phyloP scores from a whole-genome alignment of 1,140 invertebrate species.

The Asbolus verrucosus region DNA sequence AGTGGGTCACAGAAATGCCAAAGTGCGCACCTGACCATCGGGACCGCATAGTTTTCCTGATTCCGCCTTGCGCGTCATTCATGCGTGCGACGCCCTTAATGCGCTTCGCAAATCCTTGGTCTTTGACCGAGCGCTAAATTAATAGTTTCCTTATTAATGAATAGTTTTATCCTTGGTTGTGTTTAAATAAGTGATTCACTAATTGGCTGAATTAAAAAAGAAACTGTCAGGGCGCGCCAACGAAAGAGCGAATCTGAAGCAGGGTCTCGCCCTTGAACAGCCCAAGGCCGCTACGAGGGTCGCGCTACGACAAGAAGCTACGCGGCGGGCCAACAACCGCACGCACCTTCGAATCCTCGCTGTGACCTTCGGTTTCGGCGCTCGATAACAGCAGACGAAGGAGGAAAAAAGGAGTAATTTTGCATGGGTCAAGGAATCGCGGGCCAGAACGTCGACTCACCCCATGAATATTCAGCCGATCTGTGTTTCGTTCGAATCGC shows the following conservation, averaged over 20 bases:
- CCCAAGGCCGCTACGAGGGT: not conserved
- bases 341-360: not conserved
- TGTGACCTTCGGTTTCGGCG: not conserved
- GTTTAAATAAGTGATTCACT: slow-evolving; percentile 33
- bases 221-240: slow-evolving; percentile 13
- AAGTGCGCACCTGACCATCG: too few relatives aligned
- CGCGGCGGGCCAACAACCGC: slow-evolving; percentile 25
- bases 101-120: slow-evolving; percentile 18
- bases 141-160: slow-evolving; percentile 39
- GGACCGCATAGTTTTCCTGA: too few relatives aligned
- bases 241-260: slow-evolving; percentile 12
- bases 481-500: not conserved
- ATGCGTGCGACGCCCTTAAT: not conserved
- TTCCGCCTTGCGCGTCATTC: too few relatives aligned
- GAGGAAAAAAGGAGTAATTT: slow-evolving; percentile 9
- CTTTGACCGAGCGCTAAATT: slow-evolving; percentile 33
- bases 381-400: slow-evolving; percentile 12
- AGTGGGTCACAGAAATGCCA: slow-evolving; percentile 28
- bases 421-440: slow-evolving; percentile 14
- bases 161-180: slow-evolving; percentile 33
- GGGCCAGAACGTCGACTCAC: not conserved
- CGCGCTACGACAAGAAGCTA: slow-evolving; percentile 3
- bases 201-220: slow-evolving; percentile 24
- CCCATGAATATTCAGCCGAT: slow-evolving; percentile 14
- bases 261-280: slow-evolving; percentile 6